These are phyloP conservation scores for Paradisaea rubra DNA, from an alignment of 2,113 vertebrate genomes.

Conservation along the genomic window DNA sequence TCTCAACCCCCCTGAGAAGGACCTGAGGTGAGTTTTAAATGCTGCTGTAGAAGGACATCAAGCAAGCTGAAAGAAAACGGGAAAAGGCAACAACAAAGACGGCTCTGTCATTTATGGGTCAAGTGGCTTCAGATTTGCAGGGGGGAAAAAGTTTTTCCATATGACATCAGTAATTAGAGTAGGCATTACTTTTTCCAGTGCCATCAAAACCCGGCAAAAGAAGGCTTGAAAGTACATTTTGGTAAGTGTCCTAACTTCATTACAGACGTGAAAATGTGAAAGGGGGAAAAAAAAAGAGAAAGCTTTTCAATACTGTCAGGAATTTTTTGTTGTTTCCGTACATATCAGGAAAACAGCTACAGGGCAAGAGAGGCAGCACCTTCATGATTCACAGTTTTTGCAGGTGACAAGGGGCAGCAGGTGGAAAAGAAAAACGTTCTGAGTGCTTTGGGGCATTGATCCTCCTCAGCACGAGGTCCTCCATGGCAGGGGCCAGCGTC, in stretches of 20 bases:
- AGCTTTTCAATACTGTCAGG: neutral
- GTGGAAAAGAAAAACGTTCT: neutral
- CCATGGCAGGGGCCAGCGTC: accelerated
- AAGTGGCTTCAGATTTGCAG: neutral
- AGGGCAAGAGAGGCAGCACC: neutral
- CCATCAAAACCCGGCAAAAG: neutral
- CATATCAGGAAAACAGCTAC: neutral
- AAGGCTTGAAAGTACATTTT: neutral
- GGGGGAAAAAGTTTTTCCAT: neutral
- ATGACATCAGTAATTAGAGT: neutral
- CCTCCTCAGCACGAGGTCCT: neutral
- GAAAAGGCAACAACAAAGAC: slow-evolving; percentile 12
- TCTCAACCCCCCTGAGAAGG: neutral
- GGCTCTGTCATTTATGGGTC: neutral
- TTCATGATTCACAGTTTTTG: neutral
- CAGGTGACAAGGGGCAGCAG: neutral
- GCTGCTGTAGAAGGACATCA: neutral
- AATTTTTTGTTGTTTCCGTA: neutral
- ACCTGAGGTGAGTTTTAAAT: slow-evolving; percentile 34
- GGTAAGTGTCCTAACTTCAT: neutral
- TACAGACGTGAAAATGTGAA: neutral
- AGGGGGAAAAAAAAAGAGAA: accelerated
- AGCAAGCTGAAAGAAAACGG: neutral
- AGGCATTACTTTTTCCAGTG: neutral
- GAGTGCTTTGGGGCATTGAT: neutral